phyloP scores from a whole-genome alignment of 1,140 invertebrate genomes.

The Nomia melanderi region DNA sequence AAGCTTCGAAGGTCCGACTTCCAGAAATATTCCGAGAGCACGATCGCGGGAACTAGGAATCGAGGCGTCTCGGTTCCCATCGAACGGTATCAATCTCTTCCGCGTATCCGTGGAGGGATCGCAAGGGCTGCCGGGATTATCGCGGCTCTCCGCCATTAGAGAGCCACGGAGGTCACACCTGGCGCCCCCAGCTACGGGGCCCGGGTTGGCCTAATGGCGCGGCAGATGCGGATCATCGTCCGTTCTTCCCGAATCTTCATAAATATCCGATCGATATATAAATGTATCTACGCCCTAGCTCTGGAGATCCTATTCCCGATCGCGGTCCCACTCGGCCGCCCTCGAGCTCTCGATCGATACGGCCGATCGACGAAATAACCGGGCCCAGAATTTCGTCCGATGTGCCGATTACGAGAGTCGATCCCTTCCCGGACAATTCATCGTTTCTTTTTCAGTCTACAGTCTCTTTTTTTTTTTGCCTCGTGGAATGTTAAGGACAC shows the following conservation, averaged over 20 bases:
- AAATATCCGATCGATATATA: slow-evolving; percentile 70
- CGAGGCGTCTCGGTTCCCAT: slow-evolving; percentile 9
- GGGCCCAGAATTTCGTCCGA: slow-evolving; percentile 48
- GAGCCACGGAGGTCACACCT: slow-evolving; percentile 76
- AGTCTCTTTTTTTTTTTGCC: not conserved
- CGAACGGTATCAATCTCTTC: slow-evolving; percentile 57
- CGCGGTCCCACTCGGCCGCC: slow-evolving; percentile 26
- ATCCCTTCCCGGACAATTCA: not conserved
- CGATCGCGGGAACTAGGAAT: not conserved
- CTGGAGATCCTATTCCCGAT: slow-evolving; percentile 37
- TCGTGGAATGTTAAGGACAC: not conserved
- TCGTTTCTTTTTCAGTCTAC: not conserved
- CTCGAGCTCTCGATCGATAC: slow-evolving; percentile 41
- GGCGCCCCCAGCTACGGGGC: slow-evolving; percentile 72
- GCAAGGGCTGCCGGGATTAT: slow-evolving; percentile 53
- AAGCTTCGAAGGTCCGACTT: not conserved
- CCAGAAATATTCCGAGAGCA: not conserved
- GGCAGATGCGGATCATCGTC: slow-evolving; percentile 76
- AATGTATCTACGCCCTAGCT: slow-evolving; percentile 32
- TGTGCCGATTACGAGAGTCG: slow-evolving; percentile 23
- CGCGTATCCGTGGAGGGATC: slow-evolving; percentile 49
- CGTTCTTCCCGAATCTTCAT: slow-evolving; percentile 77
- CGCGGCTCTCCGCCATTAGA: slow-evolving; percentile 73
- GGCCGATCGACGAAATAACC: slow-evolving; percentile 42
- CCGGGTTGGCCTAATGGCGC: slow-evolving; percentile 64